Conservation (phyloP, 2,113 vertebrate species). For the Haemorhous mexicanus region DNA sequence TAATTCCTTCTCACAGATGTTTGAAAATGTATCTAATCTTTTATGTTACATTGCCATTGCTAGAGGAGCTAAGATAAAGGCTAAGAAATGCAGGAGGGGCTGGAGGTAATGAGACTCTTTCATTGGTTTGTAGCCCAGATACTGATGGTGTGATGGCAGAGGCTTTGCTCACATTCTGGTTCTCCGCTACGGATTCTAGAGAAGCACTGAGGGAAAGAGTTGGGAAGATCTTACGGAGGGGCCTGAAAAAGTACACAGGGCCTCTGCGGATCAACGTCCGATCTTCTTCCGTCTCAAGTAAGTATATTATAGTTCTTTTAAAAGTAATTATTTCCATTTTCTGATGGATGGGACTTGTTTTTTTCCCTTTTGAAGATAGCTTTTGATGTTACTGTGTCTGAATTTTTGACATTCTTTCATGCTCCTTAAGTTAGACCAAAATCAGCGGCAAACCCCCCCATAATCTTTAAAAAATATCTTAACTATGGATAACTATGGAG, state of each 20-base stretch:
- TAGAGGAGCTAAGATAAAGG: background rate
- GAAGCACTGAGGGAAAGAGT: slow-evolving; percentile 26
- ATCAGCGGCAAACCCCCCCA: background rate
- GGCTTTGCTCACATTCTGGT: slow-evolving; percentile 70
- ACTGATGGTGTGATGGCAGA: slow-evolving; percentile 62
- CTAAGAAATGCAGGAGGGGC: background rate
- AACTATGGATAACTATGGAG: background rate
- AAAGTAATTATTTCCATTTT: background rate
- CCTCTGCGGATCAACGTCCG: slow-evolving; percentile 54
- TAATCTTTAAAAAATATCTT: background rate
- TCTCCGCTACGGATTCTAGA: slow-evolving; percentile 54
- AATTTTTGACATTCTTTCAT: background rate
- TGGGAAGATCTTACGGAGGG: slow-evolving; percentile 47
- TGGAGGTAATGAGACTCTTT: background rate
- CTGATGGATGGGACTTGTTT: background rate
- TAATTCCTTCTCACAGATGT: background rate
- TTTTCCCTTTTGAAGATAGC: background rate
- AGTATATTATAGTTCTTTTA: slow-evolving; percentile 3
- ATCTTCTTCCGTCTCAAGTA: slow-evolving; percentile 69
- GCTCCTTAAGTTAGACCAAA: background rate
- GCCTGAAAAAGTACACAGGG: slow-evolving; percentile 54
- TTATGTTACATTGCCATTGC: background rate
- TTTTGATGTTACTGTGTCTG: background rate
- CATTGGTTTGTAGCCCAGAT: slow-evolving; percentile 61
- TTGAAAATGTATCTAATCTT: background rate